phyloP scores from a whole-genome alignment of 2,888 invertebrate genomes.

The Cephus pulcher region DNA sequence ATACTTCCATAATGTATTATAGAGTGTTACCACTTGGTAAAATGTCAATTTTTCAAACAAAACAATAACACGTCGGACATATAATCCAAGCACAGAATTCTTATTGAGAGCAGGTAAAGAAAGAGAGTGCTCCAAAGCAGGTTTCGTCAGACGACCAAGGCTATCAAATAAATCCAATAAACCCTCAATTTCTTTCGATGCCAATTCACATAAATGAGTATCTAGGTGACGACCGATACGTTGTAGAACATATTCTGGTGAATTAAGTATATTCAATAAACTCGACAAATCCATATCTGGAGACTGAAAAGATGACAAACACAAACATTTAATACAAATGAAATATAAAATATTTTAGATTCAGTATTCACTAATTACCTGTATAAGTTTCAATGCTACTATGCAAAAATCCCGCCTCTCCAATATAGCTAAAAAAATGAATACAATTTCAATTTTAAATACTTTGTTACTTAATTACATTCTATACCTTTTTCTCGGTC shows the following conservation, averaged over 20 bases:
- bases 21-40: constrained; percentile 82
- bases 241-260: constrained; percentile 72
- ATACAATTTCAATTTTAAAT: constrained; percentile 15
- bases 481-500: constrained; percentile 69
- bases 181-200: constrained; percentile 70
- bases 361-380: constrained; percentile 67
- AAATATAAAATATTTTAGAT: constrained; percentile 17
- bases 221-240: constrained; percentile 73
- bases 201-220: constrained; percentile 71
- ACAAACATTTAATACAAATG: constrained; percentile 18
- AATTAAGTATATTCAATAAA: constrained; percentile 74
- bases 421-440: constrained; percentile 65
- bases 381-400: constrained; percentile 81
- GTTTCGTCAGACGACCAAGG: constrained; percentile 75
- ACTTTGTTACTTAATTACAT: constrained; percentile 27
- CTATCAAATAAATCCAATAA: constrained; percentile 74
- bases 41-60: constrained; percentile 87
- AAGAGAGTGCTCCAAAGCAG: constrained; percentile 51
- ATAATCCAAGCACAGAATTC: constrained; percentile 75
- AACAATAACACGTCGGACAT: constrained; percentile 83
- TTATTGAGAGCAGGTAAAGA: constrained; percentile 49
- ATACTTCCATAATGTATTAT: constrained; percentile 78
- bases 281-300: constrained; percentile 82
- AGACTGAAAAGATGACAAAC: constrained; percentile 68
- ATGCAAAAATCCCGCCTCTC: constrained; percentile 83